phyloP scores from a whole-genome alignment of 2,888 invertebrate genomes.

The Salpingus planirostris region DNA sequence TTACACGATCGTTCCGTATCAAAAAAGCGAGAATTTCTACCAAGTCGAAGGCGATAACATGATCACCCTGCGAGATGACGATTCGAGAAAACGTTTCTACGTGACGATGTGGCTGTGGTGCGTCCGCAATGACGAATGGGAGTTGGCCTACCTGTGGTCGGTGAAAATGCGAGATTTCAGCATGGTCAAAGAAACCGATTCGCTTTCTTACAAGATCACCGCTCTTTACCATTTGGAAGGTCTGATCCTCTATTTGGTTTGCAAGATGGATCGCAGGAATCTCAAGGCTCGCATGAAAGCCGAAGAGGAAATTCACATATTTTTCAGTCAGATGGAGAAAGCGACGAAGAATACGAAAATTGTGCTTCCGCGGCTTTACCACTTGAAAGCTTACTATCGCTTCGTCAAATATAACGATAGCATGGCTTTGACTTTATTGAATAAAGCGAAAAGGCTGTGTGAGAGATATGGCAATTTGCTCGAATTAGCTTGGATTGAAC shows the following conservation, averaged over 20 bases:
- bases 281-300: constrained; percentile 23
- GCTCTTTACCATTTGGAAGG: constrained; percentile 49
- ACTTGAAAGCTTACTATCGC: constrained; percentile 47
- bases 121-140: constrained; percentile 50
- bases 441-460: constrained; percentile 38
- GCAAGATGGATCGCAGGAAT: constrained; percentile 31
- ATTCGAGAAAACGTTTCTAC: constrained; percentile 48
- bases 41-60: constrained; percentile 46
- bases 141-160: constrained; percentile 46
- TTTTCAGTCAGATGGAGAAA: constrained; percentile 29
- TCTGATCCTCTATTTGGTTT: constrained; percentile 46
- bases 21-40: constrained; percentile 47
- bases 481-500: constrained; percentile 22
- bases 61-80: constrained; percentile 41
- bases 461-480: constrained; percentile 38
- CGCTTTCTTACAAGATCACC: constrained; percentile 41
- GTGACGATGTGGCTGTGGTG: constrained; percentile 55
- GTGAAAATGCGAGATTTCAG: constrained; percentile 36
- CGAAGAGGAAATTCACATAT: constrained; percentile 26
- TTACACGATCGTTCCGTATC: constrained; percentile 44
- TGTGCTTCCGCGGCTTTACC: constrained; percentile 40
- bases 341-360: constrained; percentile 26
- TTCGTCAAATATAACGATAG: constrained; percentile 42
- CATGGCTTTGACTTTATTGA: constrained; percentile 38
- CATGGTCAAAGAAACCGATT: constrained; percentile 28